phyloP scores from a whole-genome alignment of 2,888 invertebrate species.

The Cheilosia soror region DNA sequence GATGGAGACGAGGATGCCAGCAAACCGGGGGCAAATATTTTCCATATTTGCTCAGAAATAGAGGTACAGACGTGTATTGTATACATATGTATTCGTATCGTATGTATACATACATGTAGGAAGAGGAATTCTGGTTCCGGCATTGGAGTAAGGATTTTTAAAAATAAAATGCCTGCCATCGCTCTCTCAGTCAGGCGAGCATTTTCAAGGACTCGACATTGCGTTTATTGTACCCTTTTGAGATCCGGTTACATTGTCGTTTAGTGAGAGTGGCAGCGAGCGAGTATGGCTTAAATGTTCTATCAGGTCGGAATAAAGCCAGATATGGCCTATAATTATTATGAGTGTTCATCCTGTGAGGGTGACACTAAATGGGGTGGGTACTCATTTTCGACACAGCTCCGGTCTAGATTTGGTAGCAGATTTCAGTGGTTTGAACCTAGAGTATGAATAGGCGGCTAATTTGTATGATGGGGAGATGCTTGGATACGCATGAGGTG shows the following conservation, averaged over 20 bases:
- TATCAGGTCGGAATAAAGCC: conserved; percentile 34
- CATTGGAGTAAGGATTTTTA: conserved; percentile 26
- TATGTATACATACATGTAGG: neutral
- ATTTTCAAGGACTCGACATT: conserved; percentile 72
- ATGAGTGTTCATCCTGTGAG: conserved; percentile 4
- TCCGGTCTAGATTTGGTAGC: conserved; percentile 36
- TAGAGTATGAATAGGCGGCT: conserved; percentile 44
- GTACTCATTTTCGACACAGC: conserved; percentile 45
- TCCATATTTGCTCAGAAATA: conserved; percentile 62
- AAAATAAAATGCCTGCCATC: neutral
- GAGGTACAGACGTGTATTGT: neutral
- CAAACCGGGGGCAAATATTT: conserved; percentile 49
- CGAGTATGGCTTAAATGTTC: conserved; percentile 60
- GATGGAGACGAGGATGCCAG: neutral
- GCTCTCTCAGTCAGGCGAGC: conserved; percentile 21
- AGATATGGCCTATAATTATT: conserved; percentile 40
- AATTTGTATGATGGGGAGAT: conserved; percentile 22
- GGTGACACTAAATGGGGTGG: conserved; percentile 9
- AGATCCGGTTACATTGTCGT: conserved; percentile 56
- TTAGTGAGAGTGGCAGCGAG: conserved; percentile 38
- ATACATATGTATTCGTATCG: neutral
- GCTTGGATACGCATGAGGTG: neutral
- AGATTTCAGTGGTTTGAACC: conserved; percentile 14
- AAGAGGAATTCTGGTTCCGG: conserved; percentile 63
- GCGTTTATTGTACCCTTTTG: conserved; percentile 56